Percentiles rank a stretch among this genome's conserved stretches.
Evolutionary conservation across 2,797 vertebrate species (phyloP).

Genomic region (Lateolabrax maculatus): DNA sequence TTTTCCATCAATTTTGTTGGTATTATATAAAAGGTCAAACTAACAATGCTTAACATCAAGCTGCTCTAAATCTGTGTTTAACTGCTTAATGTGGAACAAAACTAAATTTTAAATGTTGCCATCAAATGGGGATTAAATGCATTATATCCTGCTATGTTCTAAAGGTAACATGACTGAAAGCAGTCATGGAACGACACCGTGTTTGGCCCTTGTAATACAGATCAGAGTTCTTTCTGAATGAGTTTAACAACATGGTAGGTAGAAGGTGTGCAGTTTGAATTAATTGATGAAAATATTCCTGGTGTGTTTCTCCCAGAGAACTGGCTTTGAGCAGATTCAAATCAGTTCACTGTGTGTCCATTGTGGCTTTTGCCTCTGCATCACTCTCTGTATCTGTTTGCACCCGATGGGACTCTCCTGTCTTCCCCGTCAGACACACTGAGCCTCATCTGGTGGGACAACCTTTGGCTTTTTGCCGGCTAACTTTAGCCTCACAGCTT

Average conservation of each 20-base stretch:
- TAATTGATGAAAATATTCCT: not conserved
- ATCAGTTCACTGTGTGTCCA: not conserved
- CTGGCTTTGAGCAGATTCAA: not conserved
- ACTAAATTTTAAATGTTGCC: not conserved
- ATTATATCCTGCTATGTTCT: not conserved
- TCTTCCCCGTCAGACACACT: conserved; percentile 44
- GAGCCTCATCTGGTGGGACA: conserved; percentile 51
- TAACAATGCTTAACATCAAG: conserved; percentile 44
- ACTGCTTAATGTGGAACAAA: conserved; percentile 30
- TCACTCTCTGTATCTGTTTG: conserved; percentile 36
- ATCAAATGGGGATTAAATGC: conserved; percentile 30
- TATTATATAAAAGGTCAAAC: conserved; percentile 49
- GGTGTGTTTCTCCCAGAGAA: not conserved
- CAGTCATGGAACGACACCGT: too few relatives aligned
- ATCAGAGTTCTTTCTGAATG: not conserved
- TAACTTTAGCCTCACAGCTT: conserved; percentile 81
- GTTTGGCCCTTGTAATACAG: not conserved
- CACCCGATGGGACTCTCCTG: conserved; percentile 56
- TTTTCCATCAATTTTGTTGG: conserved; percentile 30
- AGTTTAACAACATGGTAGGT: not conserved
- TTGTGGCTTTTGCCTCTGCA: not conserved
- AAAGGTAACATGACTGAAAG: too few relatives aligned
- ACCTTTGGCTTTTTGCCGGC: conserved; percentile 62
- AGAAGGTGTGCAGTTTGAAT: not conserved
- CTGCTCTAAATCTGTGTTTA: conserved; percentile 36